Base-by-base conservation (phyloP, 37 sponge, comb jelly and placozoan species). In the Cladorhizidae sp. region DNA sequence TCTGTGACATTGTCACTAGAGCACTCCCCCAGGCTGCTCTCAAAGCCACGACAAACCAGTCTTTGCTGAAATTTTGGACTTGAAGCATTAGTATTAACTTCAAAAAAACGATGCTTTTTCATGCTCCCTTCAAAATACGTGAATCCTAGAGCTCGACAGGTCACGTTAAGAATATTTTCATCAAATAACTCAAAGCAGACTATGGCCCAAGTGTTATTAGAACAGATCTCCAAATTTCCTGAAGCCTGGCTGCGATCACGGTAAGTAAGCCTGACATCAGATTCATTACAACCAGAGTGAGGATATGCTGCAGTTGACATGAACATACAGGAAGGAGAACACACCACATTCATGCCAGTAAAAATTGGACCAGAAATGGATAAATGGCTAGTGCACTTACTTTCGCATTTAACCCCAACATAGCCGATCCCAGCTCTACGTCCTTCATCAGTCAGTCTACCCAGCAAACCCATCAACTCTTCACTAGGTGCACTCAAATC, bases 201-300 rank as follows among this genome's bases (percentile, higher is more conserved):
- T 72, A 2, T 41, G 2, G 1, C 1, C 73, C 73, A 72, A 21
- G 73, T 72, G n/a, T 43, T 43, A 2, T 39, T 14, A 15, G 3
- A 8, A 43, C 73, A 72, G 18, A 72, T 39, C 25, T 72, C 73
- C 25, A 72, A 33, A 22, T 72, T 29, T 3, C 73, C 73, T 23
- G 43, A 28, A 37, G 38, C n/a, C 21, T 26, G 21, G 21, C 38
- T 72, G 26, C n/a, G 9, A 15, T 40, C 43, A 5, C 73, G 29
- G 50, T 72, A 72, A 14, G 50, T 41, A 21, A 72, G 51, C 50
- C 50, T 72, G 12, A 72, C 73, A 41, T 72, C 73, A 3, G 15
- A 33, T 1, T 41, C 50, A 36, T 3, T 43, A 39, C 73, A 72
- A 12, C 55, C 17, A 12, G 55, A 54, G 12, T 12, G 17, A 20